Percentiles rank a stretch among this genome's conserved stretches.
Conservation (phyloP, 2,113 vertebrate species). For the Uropsilus gracilis region DNA sequence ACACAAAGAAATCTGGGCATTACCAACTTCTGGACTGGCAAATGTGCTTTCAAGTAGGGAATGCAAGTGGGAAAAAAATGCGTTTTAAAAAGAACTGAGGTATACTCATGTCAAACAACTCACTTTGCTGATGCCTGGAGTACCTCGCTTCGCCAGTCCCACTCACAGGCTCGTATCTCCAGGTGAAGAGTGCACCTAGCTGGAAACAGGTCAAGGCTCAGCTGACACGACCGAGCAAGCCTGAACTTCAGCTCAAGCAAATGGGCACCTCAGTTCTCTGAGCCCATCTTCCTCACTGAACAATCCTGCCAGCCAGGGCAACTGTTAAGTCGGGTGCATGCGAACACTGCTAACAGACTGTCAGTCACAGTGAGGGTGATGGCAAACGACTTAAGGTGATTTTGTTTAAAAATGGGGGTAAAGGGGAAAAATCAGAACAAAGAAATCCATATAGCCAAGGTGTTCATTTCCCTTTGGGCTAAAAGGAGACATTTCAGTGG, state of each 20-base stretch:
- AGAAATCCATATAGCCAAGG: neutral
- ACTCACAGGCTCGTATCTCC: neutral
- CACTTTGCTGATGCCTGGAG: neutral
- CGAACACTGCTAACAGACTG: neutral
- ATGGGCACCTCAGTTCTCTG: neutral
- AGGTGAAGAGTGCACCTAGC: neutral
- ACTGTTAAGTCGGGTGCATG: neutral
- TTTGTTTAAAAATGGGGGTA: neutral
- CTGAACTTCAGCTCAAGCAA: neutral
- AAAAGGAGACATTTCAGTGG: neutral
- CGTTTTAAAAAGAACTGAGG: neutral
- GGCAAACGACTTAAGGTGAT: neutral
- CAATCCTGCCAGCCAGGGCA: neutral
- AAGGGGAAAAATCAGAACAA: neutral
- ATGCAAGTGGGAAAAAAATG: neutral
- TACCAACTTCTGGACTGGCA: neutral
- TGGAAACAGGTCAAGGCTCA: neutral
- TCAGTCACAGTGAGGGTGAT: neutral
- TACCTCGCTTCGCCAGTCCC: neutral
- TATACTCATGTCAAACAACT: neutral
- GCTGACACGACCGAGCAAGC: neutral
- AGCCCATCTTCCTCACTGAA: neutral
- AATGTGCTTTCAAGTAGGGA: neutral
- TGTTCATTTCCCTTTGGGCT: neutral
- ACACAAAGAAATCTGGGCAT: neutral